phyloP scores from a whole-genome alignment of 2,113 vertebrate genomes.

The Dipodomys stephensi region DNA sequence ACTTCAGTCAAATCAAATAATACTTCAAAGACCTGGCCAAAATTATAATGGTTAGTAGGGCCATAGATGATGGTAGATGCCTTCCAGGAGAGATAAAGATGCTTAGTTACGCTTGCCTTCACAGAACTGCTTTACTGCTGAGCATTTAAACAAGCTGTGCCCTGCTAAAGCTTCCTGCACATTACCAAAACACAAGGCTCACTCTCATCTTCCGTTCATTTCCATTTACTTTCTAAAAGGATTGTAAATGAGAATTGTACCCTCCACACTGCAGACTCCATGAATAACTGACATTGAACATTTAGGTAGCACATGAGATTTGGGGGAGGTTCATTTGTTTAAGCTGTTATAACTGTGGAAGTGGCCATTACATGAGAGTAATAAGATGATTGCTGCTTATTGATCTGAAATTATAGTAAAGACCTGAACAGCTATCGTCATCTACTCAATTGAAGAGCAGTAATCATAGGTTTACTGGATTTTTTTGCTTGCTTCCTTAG shows the following conservation, averaged over 20 bases:
- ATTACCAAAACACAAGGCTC: background rate
- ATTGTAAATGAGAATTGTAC: conserved; percentile 1
- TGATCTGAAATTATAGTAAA: conserved; percentile 48
- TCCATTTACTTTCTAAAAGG: conserved; percentile 52
- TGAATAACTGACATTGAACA: conserved; percentile 44
- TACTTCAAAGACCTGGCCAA: background rate
- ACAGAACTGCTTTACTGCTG: background rate
- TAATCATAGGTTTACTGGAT: background rate
- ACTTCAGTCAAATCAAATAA: conserved; percentile 17
- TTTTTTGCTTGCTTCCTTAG: background rate
- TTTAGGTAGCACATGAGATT: background rate
- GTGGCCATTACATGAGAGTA: conserved; percentile 13
- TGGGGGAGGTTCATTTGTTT: conserved; percentile 28
- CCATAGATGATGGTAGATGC: background rate
- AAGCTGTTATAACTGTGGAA: conserved; percentile 41
- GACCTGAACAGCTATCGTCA: background rate
- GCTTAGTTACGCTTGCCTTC: conserved; percentile 3
- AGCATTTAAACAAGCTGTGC: background rate
- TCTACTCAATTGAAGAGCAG: background rate
- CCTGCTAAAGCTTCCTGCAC: background rate
- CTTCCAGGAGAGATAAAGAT: background rate
- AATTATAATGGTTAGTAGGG: background rate
- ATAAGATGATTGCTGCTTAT: background rate
- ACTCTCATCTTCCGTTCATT: background rate
- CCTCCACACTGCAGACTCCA: background rate